Conservation (phyloP, 2,113 vertebrate genomes). For the Chlamydotis undulata region DNA sequence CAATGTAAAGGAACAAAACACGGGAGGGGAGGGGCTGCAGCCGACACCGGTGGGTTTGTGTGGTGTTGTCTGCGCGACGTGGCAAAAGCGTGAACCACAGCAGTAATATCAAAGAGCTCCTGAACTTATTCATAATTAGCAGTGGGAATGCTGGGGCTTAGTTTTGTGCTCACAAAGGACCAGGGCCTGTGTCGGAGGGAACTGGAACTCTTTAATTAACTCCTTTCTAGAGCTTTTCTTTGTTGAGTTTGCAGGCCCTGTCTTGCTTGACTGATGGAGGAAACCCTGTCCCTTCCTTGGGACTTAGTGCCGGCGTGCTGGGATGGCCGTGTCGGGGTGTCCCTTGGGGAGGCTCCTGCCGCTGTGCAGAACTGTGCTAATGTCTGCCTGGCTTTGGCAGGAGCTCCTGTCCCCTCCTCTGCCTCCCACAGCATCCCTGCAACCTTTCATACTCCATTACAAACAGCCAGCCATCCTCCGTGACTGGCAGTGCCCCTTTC, state of each 20-base stretch:
- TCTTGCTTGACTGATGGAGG: not conserved
- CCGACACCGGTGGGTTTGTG: not conserved
- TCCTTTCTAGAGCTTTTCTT: slow-evolving; percentile 11
- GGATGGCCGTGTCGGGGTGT: not conserved
- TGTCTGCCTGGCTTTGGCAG: fast-evolving
- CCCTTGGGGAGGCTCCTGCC: not conserved
- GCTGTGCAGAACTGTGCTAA: not conserved
- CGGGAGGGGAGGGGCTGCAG: not conserved
- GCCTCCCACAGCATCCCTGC: not conserved
- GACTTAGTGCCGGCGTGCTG: fast-evolving
- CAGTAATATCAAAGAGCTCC: slow-evolving; percentile 6
- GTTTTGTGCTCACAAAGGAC: slow-evolving; percentile 30
- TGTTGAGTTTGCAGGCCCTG: not conserved
- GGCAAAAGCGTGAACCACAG: not conserved
- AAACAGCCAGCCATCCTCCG: fast-evolving
- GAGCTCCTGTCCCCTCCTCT: not conserved
- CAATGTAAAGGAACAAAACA: not conserved
- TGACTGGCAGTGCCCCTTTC: not conserved
- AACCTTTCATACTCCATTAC: fast-evolving
- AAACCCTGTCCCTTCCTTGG: not conserved
- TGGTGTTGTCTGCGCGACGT: not conserved
- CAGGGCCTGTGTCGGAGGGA: not conserved
- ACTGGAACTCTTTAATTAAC: slow-evolving; percentile 50
- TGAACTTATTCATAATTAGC: slow-evolving; percentile 27
- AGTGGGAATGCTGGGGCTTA: slow-evolving; percentile 17